Base-by-base conservation (phyloP, 2,888 invertebrate species). In the Heterodera filipjevi region DNA sequence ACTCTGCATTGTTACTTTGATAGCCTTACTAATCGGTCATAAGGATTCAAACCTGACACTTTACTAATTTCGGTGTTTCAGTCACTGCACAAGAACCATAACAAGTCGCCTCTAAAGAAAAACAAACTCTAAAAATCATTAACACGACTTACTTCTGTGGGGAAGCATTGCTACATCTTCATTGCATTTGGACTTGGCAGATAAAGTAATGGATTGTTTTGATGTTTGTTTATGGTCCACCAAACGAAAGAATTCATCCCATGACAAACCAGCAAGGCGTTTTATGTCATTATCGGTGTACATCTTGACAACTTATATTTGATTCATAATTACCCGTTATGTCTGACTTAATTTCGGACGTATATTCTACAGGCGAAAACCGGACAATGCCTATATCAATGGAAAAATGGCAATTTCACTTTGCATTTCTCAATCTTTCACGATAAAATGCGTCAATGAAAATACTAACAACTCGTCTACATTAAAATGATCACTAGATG, bases 1-100 rank as follows among this genome's bases (percentile, higher is more conserved):
- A 14, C 35, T 64, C 73, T 73, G 33, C 14, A 2, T 64, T 35
- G n/a, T n/a, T 30, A 44, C 19, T 46, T n/a, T 2, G 22, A 19
- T 5, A 14, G 19, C 22, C 14, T 32, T 53, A 5, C 49, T 27
- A 16, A 22, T n/a, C 35, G 14, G 10, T 46, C n/a, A 39, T 16
- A 59, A 44, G 59, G n/a, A n/a, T n/a, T 53, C 75, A 75, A 75
- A 75, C 64, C 75, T 75, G 66, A 64, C 75, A 75, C 49, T 53
- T 75, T 16, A 75, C 66, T 59, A 75, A 33, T 68, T 75, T 64
- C 2, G 64, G 75, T 32, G 68, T 32, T 59, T 64, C 22, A 8
- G 53, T 66, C 46, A 75, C 59, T 8, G 75, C 44, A 64, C 75
- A 75, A 35, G 30, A 44, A 32, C 75, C 75, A 75, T 75, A 75